These are phyloP conservation scores for Drosophila trapezifrons DNA, from an alignment of 1,140 invertebrate genomes.

Conservation along the genomic window DNA sequence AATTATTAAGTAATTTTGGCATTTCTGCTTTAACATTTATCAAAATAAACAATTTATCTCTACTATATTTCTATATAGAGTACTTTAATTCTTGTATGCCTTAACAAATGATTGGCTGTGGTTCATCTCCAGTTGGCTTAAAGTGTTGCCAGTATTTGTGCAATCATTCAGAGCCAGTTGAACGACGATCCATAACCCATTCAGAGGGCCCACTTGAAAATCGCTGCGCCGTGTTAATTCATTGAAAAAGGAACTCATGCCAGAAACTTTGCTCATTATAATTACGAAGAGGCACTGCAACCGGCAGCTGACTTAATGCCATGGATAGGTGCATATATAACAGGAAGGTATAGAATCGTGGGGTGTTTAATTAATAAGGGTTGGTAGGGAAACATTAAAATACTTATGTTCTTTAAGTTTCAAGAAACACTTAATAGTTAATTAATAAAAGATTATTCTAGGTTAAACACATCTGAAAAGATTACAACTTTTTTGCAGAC, in stretches of 20 bases:
- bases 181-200: slow-evolving; percentile 25
- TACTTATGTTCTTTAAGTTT: not conserved
- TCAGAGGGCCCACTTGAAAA: not conserved
- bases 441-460: too few relatives aligned
- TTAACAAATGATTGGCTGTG: not conserved
- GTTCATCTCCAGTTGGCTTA: not conserved
- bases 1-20: too few relatives aligned
- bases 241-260: slow-evolving; percentile 26
- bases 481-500: too few relatives aligned
- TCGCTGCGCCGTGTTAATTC: slow-evolving; percentile 34
- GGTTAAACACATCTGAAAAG: too few relatives aligned
- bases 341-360: slow-evolving; percentile 1
- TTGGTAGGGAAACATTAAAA: too few relatives aligned
- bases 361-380: not conserved
- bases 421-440: not conserved
- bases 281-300: slow-evolving; percentile 58
- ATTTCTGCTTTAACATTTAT: not conserved
- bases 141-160: slow-evolving; percentile 37
- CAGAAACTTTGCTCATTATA: slow-evolving; percentile 57
- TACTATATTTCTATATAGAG: too few relatives aligned
- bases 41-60: too few relatives aligned
- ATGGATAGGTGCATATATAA: slow-evolving; percentile 19
- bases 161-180: slow-evolving; percentile 43
- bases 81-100: not conserved
- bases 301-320: slow-evolving; percentile 28